A percentile compares a stretch with the other conserved stretches of the same genome.
These are phyloP conservation scores for Aphaenogaster rudis DNA, from an alignment of 1,140 invertebrate genomes.

Conservation along the genomic window DNA sequence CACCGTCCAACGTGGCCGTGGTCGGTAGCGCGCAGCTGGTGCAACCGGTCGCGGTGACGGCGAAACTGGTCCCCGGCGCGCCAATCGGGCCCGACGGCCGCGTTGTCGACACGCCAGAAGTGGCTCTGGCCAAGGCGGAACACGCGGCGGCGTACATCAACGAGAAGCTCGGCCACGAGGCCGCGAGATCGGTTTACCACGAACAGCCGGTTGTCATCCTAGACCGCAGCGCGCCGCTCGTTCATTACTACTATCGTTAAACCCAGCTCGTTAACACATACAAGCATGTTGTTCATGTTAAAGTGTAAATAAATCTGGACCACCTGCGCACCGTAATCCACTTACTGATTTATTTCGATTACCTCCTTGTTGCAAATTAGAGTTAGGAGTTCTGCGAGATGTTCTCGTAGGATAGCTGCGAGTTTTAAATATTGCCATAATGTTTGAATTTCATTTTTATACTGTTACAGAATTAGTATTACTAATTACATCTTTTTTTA, in stretches of 20 bases:
- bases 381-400: not conserved
- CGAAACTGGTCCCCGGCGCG: slow-evolving; percentile 67
- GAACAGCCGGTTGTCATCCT: slow-evolving; percentile 62
- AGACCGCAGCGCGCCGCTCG: slow-evolving; percentile 26
- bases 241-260: slow-evolving; percentile 23
- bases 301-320: slow-evolving; percentile 27
- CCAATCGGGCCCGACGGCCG: slow-evolving; percentile 78
- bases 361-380: not conserved
- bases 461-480: not conserved
- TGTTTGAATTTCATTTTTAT: not conserved
- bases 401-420: not conserved
- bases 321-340: slow-evolving; percentile 5
- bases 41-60: slow-evolving; percentile 52
- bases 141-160: slow-evolving; percentile 80
- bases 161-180: slow-evolving; percentile 83
- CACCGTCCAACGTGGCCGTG: slow-evolving; percentile 41
- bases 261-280: not conserved
- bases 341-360: not conserved
- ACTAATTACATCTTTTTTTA: not conserved
- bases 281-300: not conserved
- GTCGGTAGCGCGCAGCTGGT: slow-evolving; percentile 13
- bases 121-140: slow-evolving; percentile 80
- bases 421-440: not conserved
- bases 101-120: slow-evolving; percentile 81
- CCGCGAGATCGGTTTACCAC: slow-evolving; percentile 55